Conservation (phyloP, 1,140 invertebrate species). For the Drosophila orosa region DNA sequence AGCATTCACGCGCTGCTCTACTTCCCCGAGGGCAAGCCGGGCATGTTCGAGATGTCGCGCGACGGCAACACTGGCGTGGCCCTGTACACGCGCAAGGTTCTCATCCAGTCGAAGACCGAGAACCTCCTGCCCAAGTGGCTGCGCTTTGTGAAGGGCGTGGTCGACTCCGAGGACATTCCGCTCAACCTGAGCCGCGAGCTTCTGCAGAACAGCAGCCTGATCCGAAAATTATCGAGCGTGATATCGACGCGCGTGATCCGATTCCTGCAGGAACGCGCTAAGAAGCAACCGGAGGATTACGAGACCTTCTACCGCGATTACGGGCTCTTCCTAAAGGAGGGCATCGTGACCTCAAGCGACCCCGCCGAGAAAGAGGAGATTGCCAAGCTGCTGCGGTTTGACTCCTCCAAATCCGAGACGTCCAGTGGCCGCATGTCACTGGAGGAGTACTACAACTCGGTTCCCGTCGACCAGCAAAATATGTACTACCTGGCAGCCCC, state of each 20-base stretch:
- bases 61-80: slow-evolving; percentile 93
- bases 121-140: slow-evolving; percentile 97
- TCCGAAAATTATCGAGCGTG: slow-evolving; percentile 93
- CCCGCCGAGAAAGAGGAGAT: slow-evolving; percentile 96
- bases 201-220: slow-evolving; percentile 96
- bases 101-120: slow-evolving; percentile 96
- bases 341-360: slow-evolving; percentile 93
- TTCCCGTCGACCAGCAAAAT: slow-evolving; percentile 91
- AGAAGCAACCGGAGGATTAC: slow-evolving; percentile 93
- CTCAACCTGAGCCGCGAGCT: slow-evolving; percentile 98
- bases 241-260: slow-evolving; percentile 93
- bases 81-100: slow-evolving; percentile 94
- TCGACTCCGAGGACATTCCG: slow-evolving; percentile 99
- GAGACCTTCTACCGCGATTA: slow-evolving; percentile 96
- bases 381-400: slow-evolving; percentile 95
- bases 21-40: slow-evolving; percentile 95
- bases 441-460: slow-evolving; percentile 92
- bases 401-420: slow-evolving; percentile 92
- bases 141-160: slow-evolving; percentile 97
- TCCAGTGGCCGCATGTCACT: slow-evolving; percentile 91
- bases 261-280: slow-evolving; percentile 93
- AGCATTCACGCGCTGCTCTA: slow-evolving; percentile 96
- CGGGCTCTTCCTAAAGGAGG: slow-evolving; percentile 97
- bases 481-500: slow-evolving; percentile 98
- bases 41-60: slow-evolving; percentile 94